phyloP scores from a whole-genome alignment of 2,888 invertebrate genomes.

The Vandiemenella viatica region DNA sequence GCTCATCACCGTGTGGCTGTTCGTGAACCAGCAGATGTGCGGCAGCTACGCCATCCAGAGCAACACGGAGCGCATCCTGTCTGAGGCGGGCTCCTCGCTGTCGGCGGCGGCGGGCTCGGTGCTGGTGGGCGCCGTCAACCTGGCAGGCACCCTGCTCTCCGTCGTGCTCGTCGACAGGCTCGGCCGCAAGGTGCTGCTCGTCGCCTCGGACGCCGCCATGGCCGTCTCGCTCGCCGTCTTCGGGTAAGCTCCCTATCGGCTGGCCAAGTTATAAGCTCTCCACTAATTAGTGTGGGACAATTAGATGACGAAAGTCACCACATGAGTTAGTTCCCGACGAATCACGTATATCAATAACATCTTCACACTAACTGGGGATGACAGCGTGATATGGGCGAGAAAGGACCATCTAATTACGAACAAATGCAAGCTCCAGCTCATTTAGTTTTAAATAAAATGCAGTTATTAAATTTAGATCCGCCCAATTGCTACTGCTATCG shows the following conservation, averaged over 20 bases:
- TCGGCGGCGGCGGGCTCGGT: neutral
- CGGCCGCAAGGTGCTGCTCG: neutral
- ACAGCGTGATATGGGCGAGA: too few species aligned
- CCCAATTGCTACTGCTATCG: too few species aligned
- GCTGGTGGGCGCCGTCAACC: neutral
- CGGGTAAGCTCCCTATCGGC: neutral
- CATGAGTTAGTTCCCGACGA: too few species aligned
- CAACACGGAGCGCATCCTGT: neutral
- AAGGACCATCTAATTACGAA: too few species aligned
- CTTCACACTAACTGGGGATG: too few species aligned
- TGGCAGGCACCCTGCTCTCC: neutral
- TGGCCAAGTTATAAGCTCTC: too few species aligned
- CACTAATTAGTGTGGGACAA: too few species aligned
- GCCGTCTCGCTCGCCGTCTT: neutral
- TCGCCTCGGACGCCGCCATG: neutral
- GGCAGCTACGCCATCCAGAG: neutral
- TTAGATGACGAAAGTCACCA: too few species aligned
- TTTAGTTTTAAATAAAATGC: too few species aligned
- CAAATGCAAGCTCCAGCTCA: too few species aligned
- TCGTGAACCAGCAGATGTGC: neutral
- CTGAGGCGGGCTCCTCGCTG: neutral
- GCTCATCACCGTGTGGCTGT: neutral
- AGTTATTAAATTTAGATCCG: too few species aligned
- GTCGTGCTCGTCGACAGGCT: neutral
- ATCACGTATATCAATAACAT: too few species aligned